Evolutionary conservation across 2,888 invertebrate species (phyloP).

Genomic region (Eilema depressum): DNA sequence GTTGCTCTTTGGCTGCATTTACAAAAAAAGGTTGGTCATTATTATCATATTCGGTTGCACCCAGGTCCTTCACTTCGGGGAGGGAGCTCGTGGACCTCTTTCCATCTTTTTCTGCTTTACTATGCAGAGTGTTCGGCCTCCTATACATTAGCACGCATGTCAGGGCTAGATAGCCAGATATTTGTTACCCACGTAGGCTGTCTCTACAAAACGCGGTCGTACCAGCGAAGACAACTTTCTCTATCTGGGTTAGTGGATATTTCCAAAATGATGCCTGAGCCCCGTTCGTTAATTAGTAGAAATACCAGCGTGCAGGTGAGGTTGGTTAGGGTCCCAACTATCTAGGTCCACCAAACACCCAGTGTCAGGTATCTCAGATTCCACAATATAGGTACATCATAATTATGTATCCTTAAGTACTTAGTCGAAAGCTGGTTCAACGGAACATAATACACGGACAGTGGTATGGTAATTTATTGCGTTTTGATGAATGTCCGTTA

Average conservation of each 20-base stretch:
- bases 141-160: not conserved
- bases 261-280: not conserved
- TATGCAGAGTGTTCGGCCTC: not conserved
- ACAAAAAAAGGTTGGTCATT: not conserved
- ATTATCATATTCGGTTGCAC: not conserved
- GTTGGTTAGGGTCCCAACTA: not conserved
- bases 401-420: too few species aligned
- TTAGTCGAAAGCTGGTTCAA: not conserved
- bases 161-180: not conserved
- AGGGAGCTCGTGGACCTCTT: not conserved
- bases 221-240: too few species aligned
- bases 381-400: too few species aligned
- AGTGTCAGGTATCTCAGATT: not conserved
- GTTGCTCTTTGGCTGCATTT: too few species aligned
- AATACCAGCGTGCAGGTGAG: not conserved
- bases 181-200: too few species aligned
- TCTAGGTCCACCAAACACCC: not conserved
- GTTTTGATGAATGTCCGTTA: not conserved
- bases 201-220: too few species aligned
- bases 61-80: not conserved
- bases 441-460: not conserved
- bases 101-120: not conserved
- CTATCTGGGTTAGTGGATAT: too few species aligned
- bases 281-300: too few species aligned
- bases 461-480: not conserved